Evolutionary conservation across 2,113 vertebrate genomes (phyloP), one percentile per base, ranked within the genome.

Genomic region (Hyaena hyaena): DNA sequence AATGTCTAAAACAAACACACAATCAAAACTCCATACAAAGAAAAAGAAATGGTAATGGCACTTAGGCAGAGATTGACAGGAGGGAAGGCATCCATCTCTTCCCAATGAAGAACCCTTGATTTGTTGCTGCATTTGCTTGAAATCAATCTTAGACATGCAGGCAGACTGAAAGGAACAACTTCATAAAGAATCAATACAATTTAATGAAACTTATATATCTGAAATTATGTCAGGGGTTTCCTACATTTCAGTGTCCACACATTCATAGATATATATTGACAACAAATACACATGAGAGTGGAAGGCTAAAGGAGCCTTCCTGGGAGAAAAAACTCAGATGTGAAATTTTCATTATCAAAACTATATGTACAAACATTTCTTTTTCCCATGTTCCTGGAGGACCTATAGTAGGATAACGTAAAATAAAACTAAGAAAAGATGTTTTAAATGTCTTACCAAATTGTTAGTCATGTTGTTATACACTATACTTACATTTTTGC

Each of bases 81-180:
- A 80, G 68, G 82, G 45, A n/a, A 50, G 96, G 43, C 33, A 94
- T 17, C 80, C 19, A 19, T 81, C 77, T 79, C 39, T 94, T 84
- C 76, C 79, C 48, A 90, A 74, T 21, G n/a, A 97, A 85, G 82
- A 66, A 85, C 2, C 53, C 33, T 90, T 95, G 76, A 94, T 88
- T 92, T 97, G 58, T 86, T 90, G 45, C 63, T 94, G 26, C 26
- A 85, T 66, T 96, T 96, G 35, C 16, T 90, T 93, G 77, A 98
- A 98, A 98, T 96, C 58, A 55, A 66, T 98, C 97, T 96, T 61
- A 98, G 85, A 92, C 76, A 76, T 92, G 93, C 58, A 94, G 12
- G 93, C 58, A 93, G 12, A 65, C 24, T 24, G 68, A 93, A 98
- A 97, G 58, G 31, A 97, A 90, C 19, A 86, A 97, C 90, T 98